These are phyloP conservation scores for Ploceus nigricollis DNA, from an alignment of 2,113 vertebrate species.

Conservation along the genomic window DNA sequence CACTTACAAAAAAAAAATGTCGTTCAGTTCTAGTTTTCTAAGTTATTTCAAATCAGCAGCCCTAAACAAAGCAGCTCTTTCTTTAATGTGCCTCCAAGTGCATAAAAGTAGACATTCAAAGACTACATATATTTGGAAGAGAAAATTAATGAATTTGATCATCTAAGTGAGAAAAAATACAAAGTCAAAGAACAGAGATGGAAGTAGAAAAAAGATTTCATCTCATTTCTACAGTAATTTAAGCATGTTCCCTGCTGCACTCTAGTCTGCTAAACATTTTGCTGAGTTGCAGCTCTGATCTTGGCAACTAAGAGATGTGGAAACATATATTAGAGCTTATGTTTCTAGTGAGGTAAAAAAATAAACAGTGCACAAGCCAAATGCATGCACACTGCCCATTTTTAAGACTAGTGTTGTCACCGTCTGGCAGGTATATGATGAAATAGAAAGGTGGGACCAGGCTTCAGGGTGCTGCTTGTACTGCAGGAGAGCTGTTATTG, in stretches of 20 bases:
- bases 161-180: neutral
- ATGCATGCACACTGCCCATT: neutral
- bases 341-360: neutral
- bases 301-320: neutral
- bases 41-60: neutral
- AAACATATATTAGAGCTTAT: neutral
- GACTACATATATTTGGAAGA: neutral
- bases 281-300: neutral
- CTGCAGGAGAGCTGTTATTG: neutral
- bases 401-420: neutral
- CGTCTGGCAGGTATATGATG: neutral
- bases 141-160: neutral
- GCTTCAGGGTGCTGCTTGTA: neutral
- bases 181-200: neutral
- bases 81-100: neutral
- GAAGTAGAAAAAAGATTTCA: neutral
- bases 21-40: neutral
- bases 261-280: neutral
- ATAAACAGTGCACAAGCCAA: neutral
- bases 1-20: neutral
- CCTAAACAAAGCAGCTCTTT: neutral
- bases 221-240: neutral
- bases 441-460: neutral
- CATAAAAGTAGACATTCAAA: neutral
- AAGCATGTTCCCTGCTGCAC: neutral